Percentiles rank a stretch among this genome's conserved stretches.
These are phyloP conservation scores for Tipula vernalis DNA, from an alignment of 2,888 invertebrate species.

Conservation along the genomic window DNA sequence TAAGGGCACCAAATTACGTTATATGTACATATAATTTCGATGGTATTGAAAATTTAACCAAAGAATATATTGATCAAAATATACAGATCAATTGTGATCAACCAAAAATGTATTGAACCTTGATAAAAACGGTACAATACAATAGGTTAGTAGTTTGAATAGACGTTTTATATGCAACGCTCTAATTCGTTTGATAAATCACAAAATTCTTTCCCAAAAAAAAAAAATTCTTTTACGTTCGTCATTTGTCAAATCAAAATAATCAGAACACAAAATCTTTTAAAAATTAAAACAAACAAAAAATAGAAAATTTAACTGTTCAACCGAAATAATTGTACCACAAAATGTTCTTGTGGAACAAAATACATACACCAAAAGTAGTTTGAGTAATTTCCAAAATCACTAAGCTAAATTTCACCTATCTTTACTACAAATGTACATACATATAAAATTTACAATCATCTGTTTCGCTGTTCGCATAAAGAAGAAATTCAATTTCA, in stretches of 20 bases:
- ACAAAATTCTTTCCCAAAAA: background rate
- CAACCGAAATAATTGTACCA: background rate
- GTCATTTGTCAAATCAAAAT: background rate
- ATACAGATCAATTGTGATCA: background rate
- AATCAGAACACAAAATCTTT: background rate
- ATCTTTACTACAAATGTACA: too few relatives aligned
- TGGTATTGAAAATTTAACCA: too few relatives aligned
- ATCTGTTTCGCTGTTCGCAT: background rate
- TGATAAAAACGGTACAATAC: background rate
- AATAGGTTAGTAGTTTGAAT: background rate
- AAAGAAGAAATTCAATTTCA: background rate
- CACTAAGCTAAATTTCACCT: background rate
- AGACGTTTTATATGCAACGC: background rate
- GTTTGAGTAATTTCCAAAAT: background rate
- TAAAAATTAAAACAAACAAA: background rate
- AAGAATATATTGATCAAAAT: too few relatives aligned
- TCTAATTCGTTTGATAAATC: background rate
- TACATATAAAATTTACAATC: background rate
- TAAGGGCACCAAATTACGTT: too few relatives aligned
- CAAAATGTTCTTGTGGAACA: background rate
- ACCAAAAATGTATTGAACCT: background rate
- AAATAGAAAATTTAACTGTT: background rate
- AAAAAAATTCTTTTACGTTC: background rate
- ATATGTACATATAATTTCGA: too few relatives aligned
- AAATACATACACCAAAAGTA: background rate